Evolutionary conservation across 2,797 vertebrate genomes (phyloP), one percentile per base, ranked within the genome.

Genomic region (Trichosurus vulpecula): DNA sequence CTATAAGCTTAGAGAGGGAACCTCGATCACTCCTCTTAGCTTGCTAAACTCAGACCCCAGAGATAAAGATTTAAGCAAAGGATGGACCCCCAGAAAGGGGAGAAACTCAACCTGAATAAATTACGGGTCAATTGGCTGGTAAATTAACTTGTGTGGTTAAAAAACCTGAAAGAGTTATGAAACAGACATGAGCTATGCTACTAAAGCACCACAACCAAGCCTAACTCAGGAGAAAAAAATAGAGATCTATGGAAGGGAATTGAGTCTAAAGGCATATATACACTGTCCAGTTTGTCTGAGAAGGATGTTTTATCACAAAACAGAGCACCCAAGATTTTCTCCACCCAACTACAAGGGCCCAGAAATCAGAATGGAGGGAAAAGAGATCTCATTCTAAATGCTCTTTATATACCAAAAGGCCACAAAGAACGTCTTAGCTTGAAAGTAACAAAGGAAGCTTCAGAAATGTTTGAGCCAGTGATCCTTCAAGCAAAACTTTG

Each of bases 381-480:
- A 74, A 97, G 54, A 81, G 95, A 93, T 81, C n/a, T 41, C 66
- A 81, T 81, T 81, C n/a, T 81, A 81, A 41, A 47, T 81, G 6
- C 8, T 81, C n/a, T 81, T 81, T 47, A 47, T 47, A 74, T 2
- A 2, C 66, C 66, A 74, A 74, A 35, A 74, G 6, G n/a, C 1
- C 66, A 81, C 66, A 87, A 95, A 47, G 19, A 96, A 93, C 47
- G 52, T 74, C 93, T 87, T 47, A 2, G 51, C 94, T 95, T 95
- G 90, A 94, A 96, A 97, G 91, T 90, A 19, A 93, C 94, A 90
- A 74, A 92, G 61, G 94, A 91, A 92, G 61, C 90, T 81, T 81
- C 19, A 25, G 19, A 66, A 81, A 47, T 25, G 2, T 8, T 47
- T 47, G 19, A 8, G 66, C 19, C 66, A 81, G 66, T 41, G n/a